Evolutionary conservation across 2,888 invertebrate species (phyloP).

Genomic region (Tipula vernalis): DNA sequence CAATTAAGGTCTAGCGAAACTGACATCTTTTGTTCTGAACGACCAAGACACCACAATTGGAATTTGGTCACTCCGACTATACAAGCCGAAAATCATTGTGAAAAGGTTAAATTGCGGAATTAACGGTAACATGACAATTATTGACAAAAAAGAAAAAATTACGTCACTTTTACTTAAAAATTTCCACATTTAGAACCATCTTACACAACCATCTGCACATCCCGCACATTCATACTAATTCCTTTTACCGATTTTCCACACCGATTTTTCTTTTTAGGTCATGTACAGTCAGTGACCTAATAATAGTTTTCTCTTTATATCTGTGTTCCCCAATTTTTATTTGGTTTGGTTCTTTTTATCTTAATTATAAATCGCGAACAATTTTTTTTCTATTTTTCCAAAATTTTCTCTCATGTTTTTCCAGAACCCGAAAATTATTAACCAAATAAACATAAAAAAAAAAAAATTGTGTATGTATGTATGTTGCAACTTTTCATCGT

Average conservation of each 20-base stretch:
- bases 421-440: neutral
- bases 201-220: neutral
- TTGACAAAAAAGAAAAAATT: too few relatives aligned
- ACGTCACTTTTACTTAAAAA: neutral
- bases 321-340: neutral
- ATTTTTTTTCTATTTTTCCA: neutral
- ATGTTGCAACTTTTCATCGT: neutral
- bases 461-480: neutral
- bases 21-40: too few relatives aligned
- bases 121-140: neutral
- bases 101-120: neutral
- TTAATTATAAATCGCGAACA: neutral
- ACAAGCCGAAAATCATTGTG: neutral
- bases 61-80: too few relatives aligned
- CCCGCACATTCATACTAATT: neutral
- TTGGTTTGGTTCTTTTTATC: neutral
- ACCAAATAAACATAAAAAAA: neutral
- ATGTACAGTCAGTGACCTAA: conserved; percentile 10
- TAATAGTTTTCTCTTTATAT: neutral
- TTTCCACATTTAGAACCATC: neutral
- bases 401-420: neutral
- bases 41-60: too few relatives aligned
- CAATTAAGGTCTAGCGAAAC: too few relatives aligned
- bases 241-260: neutral
- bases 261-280: conserved; percentile 7